These are phyloP conservation scores for Prenolepis imparis DNA, from an alignment of 2,888 invertebrate species.

Conservation along the genomic window DNA sequence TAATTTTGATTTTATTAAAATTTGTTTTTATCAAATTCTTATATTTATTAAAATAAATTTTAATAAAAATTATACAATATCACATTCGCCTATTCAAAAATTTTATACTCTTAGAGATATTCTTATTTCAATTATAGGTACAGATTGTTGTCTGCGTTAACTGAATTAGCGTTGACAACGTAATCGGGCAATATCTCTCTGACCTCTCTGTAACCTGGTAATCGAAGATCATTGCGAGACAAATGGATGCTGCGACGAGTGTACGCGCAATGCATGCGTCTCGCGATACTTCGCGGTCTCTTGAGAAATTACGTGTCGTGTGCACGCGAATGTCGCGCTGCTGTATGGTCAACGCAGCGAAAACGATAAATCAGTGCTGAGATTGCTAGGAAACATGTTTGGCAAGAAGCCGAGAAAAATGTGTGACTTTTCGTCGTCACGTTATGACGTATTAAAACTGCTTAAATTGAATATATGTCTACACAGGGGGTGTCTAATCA, in stretches of 20 bases:
- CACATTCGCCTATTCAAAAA: not conserved
- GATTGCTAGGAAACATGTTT: not conserved
- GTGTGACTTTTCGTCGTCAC: not conserved
- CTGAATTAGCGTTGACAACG: not conserved
- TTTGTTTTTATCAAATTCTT: too few species aligned
- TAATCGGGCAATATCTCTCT: not conserved
- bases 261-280: conserved; percentile 21
- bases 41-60: not conserved
- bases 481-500: too few species aligned
- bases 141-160: not conserved
- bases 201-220: conserved; percentile 4
- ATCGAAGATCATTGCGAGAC: conserved; percentile 35
- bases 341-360: not conserved
- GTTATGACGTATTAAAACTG: not conserved
- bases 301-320: conserved; percentile 68
- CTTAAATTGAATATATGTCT: not conserved
- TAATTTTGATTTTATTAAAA: too few species aligned
- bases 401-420: conserved; percentile 13
- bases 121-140: not conserved
- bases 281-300: conserved; percentile 29
- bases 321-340: conserved; percentile 22
- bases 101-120: not conserved
- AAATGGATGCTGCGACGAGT: conserved; percentile 17
- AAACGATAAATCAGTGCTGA: conserved; percentile 46
- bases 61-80: not conserved